Evolutionary conservation across 2,113 vertebrate species (phyloP).

Genomic region (Scortum barcoo): DNA sequence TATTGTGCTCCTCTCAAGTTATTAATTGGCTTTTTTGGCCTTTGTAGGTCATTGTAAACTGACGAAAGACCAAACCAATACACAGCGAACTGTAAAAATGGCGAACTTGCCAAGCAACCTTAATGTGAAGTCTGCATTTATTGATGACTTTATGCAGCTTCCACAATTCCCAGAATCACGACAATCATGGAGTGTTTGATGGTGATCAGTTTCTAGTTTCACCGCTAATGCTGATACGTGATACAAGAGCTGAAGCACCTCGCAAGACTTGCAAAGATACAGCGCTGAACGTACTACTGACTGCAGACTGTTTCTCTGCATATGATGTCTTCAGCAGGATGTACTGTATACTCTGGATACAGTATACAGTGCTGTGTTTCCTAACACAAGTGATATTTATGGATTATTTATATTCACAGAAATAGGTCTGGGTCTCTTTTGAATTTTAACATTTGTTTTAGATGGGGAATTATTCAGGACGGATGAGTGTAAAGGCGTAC

Average conservation of each 20-base stretch:
- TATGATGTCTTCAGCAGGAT: neutral
- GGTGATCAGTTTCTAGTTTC: conserved; percentile 16
- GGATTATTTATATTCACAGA: neutral
- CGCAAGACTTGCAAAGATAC: conserved; percentile 1
- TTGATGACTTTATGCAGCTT: neutral
- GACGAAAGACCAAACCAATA: neutral
- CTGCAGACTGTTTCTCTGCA: neutral
- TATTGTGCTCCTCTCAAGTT: neutral
- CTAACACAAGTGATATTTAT: neutral
- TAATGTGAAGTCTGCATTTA: neutral
- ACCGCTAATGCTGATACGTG: conserved; percentile 18
- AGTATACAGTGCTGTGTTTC: neutral
- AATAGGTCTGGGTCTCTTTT: neutral
- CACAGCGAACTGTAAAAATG: neutral
- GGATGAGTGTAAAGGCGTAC: neutral
- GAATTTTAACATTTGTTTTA: too few relatives aligned
- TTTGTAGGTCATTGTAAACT: neutral
- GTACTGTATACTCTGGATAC: neutral
- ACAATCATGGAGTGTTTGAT: neutral
- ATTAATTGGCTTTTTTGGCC: neutral
- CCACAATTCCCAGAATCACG: neutral
- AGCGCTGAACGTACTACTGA: neutral
- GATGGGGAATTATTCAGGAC: neutral
- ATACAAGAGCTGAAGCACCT: conserved; percentile 6
- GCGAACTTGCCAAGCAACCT: neutral